phyloP scores from a whole-genome alignment of 2,113 vertebrate genomes.

The Nanger granti region DNA sequence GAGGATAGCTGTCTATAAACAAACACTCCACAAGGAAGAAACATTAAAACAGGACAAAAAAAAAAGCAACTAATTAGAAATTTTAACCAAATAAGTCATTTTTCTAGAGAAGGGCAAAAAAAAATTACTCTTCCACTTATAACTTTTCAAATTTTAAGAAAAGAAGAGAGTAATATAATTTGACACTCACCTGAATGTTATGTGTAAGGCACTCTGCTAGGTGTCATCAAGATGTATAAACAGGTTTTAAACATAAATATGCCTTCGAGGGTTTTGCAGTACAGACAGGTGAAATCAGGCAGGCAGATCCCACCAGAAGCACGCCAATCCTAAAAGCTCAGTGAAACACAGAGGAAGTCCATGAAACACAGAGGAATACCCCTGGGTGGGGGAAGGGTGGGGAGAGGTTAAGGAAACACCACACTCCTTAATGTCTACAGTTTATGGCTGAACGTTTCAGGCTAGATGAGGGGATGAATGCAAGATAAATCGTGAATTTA shows the following conservation, averaged over 20 bases:
- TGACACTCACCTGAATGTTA: not conserved
- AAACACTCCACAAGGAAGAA: not conserved
- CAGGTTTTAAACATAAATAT: not conserved
- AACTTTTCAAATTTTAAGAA: not conserved
- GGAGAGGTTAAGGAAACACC: not conserved
- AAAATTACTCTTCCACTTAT: not conserved
- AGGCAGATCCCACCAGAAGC: not conserved
- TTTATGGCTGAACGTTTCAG: not conserved
- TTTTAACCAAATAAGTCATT: not conserved
- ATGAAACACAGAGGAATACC: not conserved
- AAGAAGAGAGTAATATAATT: not conserved
- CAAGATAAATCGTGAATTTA: not conserved
- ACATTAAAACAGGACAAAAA: not conserved
- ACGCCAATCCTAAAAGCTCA: not conserved
- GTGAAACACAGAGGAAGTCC: not conserved
- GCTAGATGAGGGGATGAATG: not conserved
- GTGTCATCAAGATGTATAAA: not conserved
- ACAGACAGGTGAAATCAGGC: not conserved
- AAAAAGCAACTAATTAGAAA: not conserved
- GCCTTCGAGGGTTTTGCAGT: not conserved
- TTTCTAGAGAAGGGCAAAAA: constrained; percentile 12
- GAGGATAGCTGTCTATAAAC: constrained; percentile 17
- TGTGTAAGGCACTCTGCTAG: not conserved
- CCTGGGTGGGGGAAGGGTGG: accelerated
- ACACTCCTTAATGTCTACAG: not conserved